Evolutionary conservation across 2,888 invertebrate species (phyloP).

Genomic region (Zootermopsis nevadensis): DNA sequence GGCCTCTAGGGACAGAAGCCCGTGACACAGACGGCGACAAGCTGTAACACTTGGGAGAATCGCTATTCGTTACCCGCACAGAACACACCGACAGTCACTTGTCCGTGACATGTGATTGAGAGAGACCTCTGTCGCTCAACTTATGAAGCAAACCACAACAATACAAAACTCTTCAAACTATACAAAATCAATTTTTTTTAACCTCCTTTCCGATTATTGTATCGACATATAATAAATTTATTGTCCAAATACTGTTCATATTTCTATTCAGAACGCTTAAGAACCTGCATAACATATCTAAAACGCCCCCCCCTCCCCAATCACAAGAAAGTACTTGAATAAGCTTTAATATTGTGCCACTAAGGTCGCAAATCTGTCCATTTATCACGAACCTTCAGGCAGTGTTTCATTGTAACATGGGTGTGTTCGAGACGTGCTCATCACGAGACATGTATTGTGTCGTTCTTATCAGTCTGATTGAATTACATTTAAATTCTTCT

Average conservation of each 20-base stretch:
- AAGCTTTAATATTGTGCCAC: neutral
- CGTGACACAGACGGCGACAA: neutral
- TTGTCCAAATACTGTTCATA: constrained; percentile 8
- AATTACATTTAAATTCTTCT: too few species aligned
- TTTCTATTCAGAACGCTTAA: neutral
- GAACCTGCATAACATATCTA: neutral
- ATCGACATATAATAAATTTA: neutral
- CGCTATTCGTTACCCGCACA: neutral
- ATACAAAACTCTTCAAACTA: neutral
- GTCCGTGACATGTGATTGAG: neutral
- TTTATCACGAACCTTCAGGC: neutral
- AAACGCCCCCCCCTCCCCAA: neutral
- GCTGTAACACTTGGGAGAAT: neutral
- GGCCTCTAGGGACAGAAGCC: neutral
- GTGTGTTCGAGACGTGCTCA: too few species aligned
- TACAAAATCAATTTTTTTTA: neutral
- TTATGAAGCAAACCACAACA: constrained; percentile 4
- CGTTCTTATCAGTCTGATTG: too few species aligned
- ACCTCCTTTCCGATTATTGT: neutral
- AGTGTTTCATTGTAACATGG: neutral
- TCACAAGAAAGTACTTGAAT: neutral
- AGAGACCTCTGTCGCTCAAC: constrained; percentile 17
- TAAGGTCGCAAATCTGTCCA: neutral
- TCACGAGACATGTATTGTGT: too few species aligned
- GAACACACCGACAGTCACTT: neutral